Conservation (phyloP, 2,113 vertebrate species). For the Cynocephalus volans region DNA sequence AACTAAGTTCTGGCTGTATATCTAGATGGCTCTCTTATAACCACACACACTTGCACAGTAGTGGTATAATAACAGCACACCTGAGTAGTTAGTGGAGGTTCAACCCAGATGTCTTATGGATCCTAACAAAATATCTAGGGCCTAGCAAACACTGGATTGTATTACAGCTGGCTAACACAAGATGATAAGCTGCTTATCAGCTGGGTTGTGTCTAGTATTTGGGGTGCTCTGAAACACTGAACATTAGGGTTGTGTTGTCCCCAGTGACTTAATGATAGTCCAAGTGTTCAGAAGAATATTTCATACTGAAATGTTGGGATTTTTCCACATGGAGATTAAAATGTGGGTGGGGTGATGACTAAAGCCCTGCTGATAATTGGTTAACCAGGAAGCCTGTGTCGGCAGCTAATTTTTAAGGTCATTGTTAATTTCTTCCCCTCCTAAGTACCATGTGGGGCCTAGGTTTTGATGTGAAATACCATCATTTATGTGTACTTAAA, state of each 20-base stretch:
- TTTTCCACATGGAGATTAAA: slow-evolving; percentile 85
- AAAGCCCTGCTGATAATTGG: slow-evolving; percentile 81
- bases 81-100: neutral
- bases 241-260: neutral
- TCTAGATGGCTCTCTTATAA: neutral
- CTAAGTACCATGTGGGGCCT: neutral
- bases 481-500: slow-evolving; percentile 22
- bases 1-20: neutral
- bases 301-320: slow-evolving; percentile 80
- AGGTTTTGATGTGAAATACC: neutral
- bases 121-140: neutral
- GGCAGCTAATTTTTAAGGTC: slow-evolving; percentile 82
- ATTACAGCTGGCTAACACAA: neutral
- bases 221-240: neutral
- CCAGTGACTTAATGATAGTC: slow-evolving; percentile 37
- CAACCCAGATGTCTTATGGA: neutral
- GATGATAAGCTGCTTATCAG: neutral
- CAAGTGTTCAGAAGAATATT: slow-evolving; percentile 69
- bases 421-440: slow-evolving; percentile 67
- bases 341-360: slow-evolving; percentile 83
- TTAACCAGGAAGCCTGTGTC: slow-evolving; percentile 76
- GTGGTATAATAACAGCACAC: neutral
- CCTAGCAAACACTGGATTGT: neutral
- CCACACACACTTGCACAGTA: neutral
- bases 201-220: neutral